These are phyloP conservation scores for Falcunculus frontatus DNA, from an alignment of 2,113 vertebrate genomes.

Conservation along the genomic window DNA sequence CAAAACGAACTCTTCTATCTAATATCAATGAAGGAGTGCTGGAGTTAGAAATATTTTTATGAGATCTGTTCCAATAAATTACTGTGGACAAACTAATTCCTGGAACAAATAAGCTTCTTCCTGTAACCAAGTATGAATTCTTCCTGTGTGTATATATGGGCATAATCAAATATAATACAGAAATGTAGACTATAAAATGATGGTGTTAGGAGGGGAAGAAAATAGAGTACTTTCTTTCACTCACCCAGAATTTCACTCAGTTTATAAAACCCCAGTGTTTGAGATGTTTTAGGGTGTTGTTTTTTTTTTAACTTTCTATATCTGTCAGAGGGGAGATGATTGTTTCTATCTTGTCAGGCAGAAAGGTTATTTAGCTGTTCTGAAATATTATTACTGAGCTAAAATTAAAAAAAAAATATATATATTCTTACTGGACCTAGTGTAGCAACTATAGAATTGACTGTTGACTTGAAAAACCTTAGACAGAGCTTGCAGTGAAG, in stretches of 20 bases:
- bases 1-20: not conserved
- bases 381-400: not conserved
- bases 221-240: not conserved
- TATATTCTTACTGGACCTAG: not conserved
- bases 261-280: not conserved
- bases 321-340: not conserved
- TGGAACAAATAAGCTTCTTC: not conserved
- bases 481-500: not conserved
- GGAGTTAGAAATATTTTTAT: not conserved
- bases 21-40: not conserved
- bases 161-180: not conserved
- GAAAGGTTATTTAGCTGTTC: not conserved
- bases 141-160: not conserved
- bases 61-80: not conserved
- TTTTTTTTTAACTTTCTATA: not conserved
- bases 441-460: not conserved
- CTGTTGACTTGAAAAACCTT: not conserved
- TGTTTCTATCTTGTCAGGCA: not conserved
- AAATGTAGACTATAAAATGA: not conserved
- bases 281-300: not conserved
- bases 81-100: not conserved
- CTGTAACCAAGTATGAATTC: not conserved
- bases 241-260: not conserved
- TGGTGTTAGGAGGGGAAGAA: not conserved
- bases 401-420: not conserved